phyloP scores from a whole-genome alignment of 2,888 invertebrate genomes.

The Eristalis tenax region DNA sequence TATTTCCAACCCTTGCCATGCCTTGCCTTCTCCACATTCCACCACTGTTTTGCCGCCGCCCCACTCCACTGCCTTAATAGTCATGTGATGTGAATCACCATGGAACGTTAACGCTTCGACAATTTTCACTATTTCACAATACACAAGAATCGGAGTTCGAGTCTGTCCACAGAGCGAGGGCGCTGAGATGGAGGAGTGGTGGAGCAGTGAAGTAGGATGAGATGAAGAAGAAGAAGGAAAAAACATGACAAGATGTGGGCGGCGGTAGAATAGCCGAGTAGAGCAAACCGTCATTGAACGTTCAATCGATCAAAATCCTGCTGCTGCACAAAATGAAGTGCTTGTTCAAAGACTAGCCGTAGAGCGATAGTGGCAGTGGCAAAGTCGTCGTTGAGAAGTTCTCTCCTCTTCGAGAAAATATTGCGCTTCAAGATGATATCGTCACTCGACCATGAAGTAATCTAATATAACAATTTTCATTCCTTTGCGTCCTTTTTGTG shows the following conservation, averaged over 20 bases:
- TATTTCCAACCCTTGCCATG: not conserved
- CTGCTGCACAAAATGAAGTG: conserved; percentile 69
- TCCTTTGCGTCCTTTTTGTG: conserved; percentile 68
- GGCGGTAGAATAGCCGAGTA: conserved; percentile 6
- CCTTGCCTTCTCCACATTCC: not conserved
- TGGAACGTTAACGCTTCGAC: conserved; percentile 67
- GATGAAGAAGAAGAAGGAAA: not conserved
- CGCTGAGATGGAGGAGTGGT: not conserved
- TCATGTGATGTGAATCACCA: conserved; percentile 70
- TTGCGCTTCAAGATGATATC: conserved; percentile 70
- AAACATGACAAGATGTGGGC: not conserved
- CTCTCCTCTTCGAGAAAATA: conserved; percentile 55
- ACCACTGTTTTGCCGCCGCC: conserved; percentile 4
- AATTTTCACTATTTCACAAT: conserved; percentile 67
- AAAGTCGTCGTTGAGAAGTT: conserved; percentile 47
- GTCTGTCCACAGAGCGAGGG: not conserved
- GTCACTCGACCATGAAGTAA: conserved; percentile 72
- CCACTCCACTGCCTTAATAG: conserved; percentile 36
- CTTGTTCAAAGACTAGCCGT: conserved; percentile 67
- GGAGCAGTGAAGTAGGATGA: not conserved
- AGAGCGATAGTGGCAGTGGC: not conserved
- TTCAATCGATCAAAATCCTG: conserved; percentile 69
- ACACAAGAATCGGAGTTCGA: conserved; percentile 10
- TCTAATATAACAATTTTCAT: conserved; percentile 71
- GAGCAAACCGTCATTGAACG: conserved; percentile 65